Evolutionary conservation across 2,113 vertebrate species (phyloP), one percentile per base, ranked within the genome.

Genomic region (Petromus typicus): DNA sequence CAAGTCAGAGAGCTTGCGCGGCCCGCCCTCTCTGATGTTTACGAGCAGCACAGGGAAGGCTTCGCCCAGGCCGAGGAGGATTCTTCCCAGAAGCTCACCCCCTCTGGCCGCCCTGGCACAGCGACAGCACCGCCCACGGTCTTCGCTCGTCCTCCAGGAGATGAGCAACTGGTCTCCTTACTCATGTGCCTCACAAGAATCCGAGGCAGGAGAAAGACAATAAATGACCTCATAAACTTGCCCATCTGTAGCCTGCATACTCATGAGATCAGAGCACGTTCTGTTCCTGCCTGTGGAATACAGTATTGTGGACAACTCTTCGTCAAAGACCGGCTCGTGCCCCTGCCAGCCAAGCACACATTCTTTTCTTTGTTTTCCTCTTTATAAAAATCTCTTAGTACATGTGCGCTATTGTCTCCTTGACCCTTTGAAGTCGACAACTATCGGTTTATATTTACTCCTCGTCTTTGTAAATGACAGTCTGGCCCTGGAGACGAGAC

Each of bases 101-200:
- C 34, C 13, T 17, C 20, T n/a, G 51, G 59, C 12, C 22, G 16
- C 17, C 27, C 51, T 16, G 4, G 1, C n/a, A 7, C 30, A 67
- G 22, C 10, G 17, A 10, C 1, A 1, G 5, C 9, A 37, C 6
- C 16, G n/a, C 25, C 34, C 2, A 13, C 1, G 27, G 27, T 37
- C 25, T 34, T 23, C 22, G 7, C 34, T 45, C 18, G 4, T 27
- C 18, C 6, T 30, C 32, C 40, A 30, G 27, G 12, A 22, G 90
- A 25, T 3, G 30, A 61, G n/a, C 5, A 34, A 51, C 86, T 7
- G 20, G 54, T 61, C 6, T 30, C 57, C 16, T 17, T 64, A 37
- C 54, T 71, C 63, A 37, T 22, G 34, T 5, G 8, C 48, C 43
- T 79, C 79, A 71, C 18, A 90, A 71, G 30, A 79, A 90, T 43